Conservation (phyloP, 2,888 invertebrate species). For the Mechanitis messenoides region DNA sequence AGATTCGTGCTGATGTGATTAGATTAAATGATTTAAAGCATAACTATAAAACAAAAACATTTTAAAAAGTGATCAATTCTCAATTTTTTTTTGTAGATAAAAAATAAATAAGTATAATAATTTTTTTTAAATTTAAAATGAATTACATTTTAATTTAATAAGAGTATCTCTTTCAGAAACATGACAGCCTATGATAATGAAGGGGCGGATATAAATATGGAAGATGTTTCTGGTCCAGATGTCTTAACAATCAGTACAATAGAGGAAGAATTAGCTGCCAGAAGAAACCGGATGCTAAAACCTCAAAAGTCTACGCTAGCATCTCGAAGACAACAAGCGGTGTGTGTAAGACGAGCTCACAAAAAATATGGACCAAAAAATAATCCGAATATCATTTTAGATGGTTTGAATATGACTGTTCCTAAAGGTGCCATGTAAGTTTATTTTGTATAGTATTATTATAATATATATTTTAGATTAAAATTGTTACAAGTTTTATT, state of each 20-base stretch:
- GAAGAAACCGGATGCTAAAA: constrained; percentile 58
- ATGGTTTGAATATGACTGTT: constrained; percentile 94
- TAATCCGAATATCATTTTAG: constrained; percentile 88
- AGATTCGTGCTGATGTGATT: too few relatives aligned
- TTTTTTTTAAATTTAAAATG: background rate
- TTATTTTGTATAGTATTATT: constrained; percentile 9
- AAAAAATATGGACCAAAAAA: constrained; percentile 89
- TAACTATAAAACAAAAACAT: too few relatives aligned
- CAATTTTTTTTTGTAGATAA: too few relatives aligned
- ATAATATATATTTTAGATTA: background rate
- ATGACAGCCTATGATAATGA: constrained; percentile 73
- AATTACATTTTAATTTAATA: too few relatives aligned
- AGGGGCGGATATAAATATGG: constrained; percentile 68
- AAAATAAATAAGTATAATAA: too few relatives aligned
- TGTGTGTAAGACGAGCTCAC: constrained; percentile 88
- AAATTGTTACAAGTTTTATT: too few relatives aligned
- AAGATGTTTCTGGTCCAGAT: constrained; percentile 53
- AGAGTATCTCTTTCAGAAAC: constrained; percentile 38
- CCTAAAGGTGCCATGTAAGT: constrained; percentile 92
- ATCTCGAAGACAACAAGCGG: constrained; percentile 85
- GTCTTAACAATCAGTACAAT: constrained; percentile 53
- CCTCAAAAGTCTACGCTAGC: constrained; percentile 83
- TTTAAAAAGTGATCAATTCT: too few relatives aligned
- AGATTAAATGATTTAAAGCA: too few relatives aligned
- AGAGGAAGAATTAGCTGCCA: constrained; percentile 49